Evolutionary conservation across 2,888 invertebrate genomes (phyloP).

Genomic region (Mesopsocus fuscifrons): DNA sequence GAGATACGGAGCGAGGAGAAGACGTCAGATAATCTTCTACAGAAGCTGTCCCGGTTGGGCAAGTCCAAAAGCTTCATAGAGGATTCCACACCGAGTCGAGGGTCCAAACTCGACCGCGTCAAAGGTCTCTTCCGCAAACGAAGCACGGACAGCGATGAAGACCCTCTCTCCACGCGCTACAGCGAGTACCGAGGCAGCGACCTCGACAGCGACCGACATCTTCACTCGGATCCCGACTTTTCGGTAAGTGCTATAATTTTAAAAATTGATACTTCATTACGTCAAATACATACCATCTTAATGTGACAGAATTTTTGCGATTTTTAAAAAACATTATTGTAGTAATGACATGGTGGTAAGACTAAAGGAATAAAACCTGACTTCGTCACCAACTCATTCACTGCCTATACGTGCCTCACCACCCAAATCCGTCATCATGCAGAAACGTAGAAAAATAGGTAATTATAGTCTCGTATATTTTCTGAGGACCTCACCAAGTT

Average conservation of each 20-base stretch:
- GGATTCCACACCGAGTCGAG: neutral
- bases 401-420: too few relatives aligned
- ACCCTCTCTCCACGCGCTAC: conserved; percentile 30
- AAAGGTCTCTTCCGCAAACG: conserved; percentile 23
- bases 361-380: too few relatives aligned
- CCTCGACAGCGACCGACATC: conserved; percentile 20
- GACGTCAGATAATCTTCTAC: neutral
- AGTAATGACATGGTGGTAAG: too few relatives aligned
- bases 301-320: too few relatives aligned
- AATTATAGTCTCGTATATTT: too few relatives aligned
- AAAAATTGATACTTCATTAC: too few relatives aligned
- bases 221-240: neutral
- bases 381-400: too few relatives aligned
- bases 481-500: too few relatives aligned
- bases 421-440: too few relatives aligned
- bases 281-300: too few relatives aligned
- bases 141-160: conserved; percentile 28
- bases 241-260: neutral
- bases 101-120: neutral
- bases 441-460: too few relatives aligned
- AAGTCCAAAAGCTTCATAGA: conserved; percentile 8
- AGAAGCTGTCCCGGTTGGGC: neutral
- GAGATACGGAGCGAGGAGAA: neutral
- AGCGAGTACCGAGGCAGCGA: conserved; percentile 38
- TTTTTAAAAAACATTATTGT: too few relatives aligned